A percentile compares a stretch with the other conserved stretches of the same genome.
Evolutionary conservation across 2,113 vertebrate species (phyloP).

Genomic region (Eubucco bourcierii): DNA sequence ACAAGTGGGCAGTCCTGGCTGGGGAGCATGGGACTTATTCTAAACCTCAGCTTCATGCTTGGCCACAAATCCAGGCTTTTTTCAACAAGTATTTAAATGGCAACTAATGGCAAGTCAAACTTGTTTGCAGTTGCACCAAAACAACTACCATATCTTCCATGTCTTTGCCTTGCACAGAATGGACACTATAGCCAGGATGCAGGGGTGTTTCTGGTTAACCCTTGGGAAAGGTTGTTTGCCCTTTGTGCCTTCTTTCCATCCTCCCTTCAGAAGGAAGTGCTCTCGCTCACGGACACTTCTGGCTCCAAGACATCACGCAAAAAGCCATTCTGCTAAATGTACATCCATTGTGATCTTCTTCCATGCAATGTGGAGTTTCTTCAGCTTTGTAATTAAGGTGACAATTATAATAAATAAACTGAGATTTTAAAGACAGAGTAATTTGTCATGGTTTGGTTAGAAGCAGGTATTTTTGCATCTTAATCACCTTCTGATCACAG

Average conservation of each 20-base stretch:
- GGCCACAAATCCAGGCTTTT: slow-evolving; percentile 79
- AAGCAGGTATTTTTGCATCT: not conserved
- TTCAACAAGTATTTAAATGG: slow-evolving; percentile 59
- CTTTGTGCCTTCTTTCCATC: not conserved
- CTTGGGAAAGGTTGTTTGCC: fast-evolving
- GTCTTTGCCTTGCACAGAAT: not conserved
- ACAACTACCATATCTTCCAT: not conserved
- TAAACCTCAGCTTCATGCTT: slow-evolving; percentile 80
- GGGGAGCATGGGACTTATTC: slow-evolving; percentile 75
- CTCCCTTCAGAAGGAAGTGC: not conserved
- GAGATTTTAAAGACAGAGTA: not conserved
- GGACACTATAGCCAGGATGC: not conserved
- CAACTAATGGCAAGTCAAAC: not conserved
- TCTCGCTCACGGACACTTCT: not conserved
- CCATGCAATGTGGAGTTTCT: not conserved
- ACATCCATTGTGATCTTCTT: not conserved
- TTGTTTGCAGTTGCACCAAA: not conserved
- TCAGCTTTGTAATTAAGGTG: not conserved
- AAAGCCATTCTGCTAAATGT: not conserved
- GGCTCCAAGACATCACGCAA: not conserved
- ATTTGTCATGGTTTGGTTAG: not conserved
- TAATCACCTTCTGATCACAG: not conserved
- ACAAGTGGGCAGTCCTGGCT: slow-evolving; percentile 61
- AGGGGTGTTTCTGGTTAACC: not conserved
- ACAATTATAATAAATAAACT: not conserved